Evolutionary conservation across 2,888 invertebrate genomes (phyloP), one percentile per base, ranked within the genome.

Genomic region (Plemyria rubiginata): DNA sequence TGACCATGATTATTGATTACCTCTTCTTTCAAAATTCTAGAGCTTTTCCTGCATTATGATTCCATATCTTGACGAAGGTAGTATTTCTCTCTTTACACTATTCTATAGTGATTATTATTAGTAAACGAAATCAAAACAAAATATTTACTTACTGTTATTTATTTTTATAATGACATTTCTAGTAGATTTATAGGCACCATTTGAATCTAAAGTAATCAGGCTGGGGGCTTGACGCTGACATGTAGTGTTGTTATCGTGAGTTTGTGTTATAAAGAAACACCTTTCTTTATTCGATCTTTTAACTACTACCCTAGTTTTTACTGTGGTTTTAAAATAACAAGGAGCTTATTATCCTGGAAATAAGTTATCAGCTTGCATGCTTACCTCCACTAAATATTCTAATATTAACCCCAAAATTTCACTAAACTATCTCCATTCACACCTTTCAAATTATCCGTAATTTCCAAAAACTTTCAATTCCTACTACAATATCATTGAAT

Each of bases 381-480:
- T 7, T 15, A 43, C 8, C 13, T 13, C n/a, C n/a, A 13, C 36
- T 11, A 8, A 38, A 3, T 49, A 8, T 13, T 2, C 13, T 5
- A 15, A 16, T 16, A 51, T 6, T 38, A 46, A 22, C 46, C 36
- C 4, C 4, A 49, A 48, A 51, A 16, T 13, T 7, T 52, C 29
- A 13, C 5, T 12, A 48, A 55, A 51, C 15, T 28, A 54, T 46
- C 40, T 50, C 11, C 32, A 45, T 59, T 76, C 67, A 74, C 78
- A 75, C 73, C 73, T 75, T 49, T 54, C 67, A 66, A 69, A 66
- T 70, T 66, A 70, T 71, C 72, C 68, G 60, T 75, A 70, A 80
- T 82, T 84, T 80, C 78, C 68, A 69, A 82, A 86, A 86, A 82
- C 84, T 81, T 84, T 84, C 83, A 87, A 86, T 86, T 82, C 83